A percentile compares a stretch with the other conserved stretches of the same genome.
These are phyloP conservation scores for Brevipalpus yothersi DNA, from an alignment of 1,140 invertebrate species.

Conservation along the genomic window DNA sequence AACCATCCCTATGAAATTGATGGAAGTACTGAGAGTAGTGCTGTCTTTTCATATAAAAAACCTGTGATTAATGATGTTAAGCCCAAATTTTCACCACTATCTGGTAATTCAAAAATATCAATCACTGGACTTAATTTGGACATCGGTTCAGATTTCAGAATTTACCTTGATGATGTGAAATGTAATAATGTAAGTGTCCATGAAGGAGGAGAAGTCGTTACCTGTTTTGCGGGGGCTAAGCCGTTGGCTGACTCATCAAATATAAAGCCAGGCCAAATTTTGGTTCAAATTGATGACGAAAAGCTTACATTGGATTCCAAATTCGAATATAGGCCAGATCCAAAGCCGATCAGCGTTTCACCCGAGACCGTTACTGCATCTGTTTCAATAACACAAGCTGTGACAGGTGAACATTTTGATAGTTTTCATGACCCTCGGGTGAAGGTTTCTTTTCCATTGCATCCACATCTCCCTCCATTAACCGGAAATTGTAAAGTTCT, in stretches of 20 bases:
- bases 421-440: neutral
- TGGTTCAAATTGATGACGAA: conserved; percentile 8
- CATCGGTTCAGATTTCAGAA: conserved; percentile 6
- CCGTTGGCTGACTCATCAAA: neutral
- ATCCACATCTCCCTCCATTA: neutral
- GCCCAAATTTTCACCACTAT: conserved; percentile 11
- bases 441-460: neutral
- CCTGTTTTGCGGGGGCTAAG: neutral
- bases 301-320: conserved; percentile 1
- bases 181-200: neutral
- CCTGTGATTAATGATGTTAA: conserved; percentile 7
- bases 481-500: neutral
- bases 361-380: neutral
- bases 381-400: neutral
- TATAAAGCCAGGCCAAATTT: neutral
- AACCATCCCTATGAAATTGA: conserved; percentile 9
- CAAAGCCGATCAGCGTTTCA: neutral
- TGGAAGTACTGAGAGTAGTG: neutral
- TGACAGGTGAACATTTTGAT: neutral
- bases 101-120: conserved; percentile 13
- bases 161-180: conserved; percentile 6
- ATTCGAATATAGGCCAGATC: conserved; percentile 10
- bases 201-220: neutral
- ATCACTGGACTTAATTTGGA: conserved; percentile 13
- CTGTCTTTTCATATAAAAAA: conserved; percentile 9